A percentile compares a stretch with the other conserved stretches of the same genome.
Evolutionary conservation across 2,113 vertebrate genomes (phyloP).

Genomic region (Poecilia latipinna): DNA sequence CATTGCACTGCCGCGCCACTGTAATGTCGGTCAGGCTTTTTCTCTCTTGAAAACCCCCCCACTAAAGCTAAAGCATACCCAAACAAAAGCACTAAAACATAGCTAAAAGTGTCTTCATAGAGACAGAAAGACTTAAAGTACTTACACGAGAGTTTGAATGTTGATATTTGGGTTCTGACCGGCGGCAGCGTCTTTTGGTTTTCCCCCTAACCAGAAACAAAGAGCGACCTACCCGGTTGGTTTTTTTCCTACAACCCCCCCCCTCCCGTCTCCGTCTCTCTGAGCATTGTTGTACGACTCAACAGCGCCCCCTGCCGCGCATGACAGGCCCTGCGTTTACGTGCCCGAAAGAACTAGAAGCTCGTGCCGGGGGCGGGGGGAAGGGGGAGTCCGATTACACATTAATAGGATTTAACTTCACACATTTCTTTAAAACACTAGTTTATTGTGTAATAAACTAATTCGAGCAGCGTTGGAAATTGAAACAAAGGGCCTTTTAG

Average conservation of each 20-base stretch:
- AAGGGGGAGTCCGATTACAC: constrained; percentile 27
- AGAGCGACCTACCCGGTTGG: constrained; percentile 75
- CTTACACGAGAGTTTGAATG: constrained; percentile 75
- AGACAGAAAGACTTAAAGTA: neutral
- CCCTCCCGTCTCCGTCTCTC: neutral
- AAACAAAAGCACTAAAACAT: neutral
- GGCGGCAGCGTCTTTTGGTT: constrained; percentile 69
- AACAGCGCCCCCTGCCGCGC: constrained; percentile 74
- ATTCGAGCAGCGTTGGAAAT: neutral
- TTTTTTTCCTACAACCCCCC: constrained; percentile 62
- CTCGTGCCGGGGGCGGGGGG: constrained; percentile 68
- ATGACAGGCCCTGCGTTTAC: constrained; percentile 16
- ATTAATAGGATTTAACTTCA: neutral
- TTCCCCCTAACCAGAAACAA: constrained; percentile 82
- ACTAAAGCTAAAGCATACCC: neutral
- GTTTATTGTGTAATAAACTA: neutral
- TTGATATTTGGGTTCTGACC: constrained; percentile 58
- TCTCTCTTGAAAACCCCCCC: neutral
- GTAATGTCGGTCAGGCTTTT: constrained; percentile 62
- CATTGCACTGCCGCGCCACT: constrained; percentile 74
- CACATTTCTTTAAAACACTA: neutral
- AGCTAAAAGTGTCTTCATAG: neutral
- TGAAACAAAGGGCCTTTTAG: neutral
- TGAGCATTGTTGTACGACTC: constrained; percentile 38
- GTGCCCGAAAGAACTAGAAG: constrained; percentile 17